Conservation (phyloP, 1,140 invertebrate species). For the Cephus cinctus region DNA sequence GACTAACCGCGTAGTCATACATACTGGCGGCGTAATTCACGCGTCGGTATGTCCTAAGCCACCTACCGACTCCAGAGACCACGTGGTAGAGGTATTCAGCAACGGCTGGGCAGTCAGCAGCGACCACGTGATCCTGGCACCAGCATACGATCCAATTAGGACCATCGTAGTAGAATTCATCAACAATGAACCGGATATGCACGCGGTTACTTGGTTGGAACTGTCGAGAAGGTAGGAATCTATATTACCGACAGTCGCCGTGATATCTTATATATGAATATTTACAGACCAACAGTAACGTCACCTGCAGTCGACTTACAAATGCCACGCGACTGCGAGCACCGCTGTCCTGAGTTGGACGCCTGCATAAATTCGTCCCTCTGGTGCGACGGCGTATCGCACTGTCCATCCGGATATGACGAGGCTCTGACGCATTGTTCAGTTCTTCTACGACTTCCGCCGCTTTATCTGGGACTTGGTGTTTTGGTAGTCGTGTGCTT, state of each 20-base stretch:
- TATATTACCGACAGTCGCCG: conserved; percentile 35
- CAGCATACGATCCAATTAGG: conserved; percentile 63
- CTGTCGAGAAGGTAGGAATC: conserved; percentile 64
- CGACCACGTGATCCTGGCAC: conserved; percentile 58
- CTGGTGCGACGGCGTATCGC: conserved; percentile 82
- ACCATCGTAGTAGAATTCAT: conserved; percentile 77
- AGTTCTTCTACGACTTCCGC: conserved; percentile 69
- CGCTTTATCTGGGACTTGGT: conserved; percentile 65
- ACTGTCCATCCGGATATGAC: conserved; percentile 87
- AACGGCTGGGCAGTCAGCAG: conserved; percentile 72
- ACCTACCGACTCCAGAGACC: conserved; percentile 56
- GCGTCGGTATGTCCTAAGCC: conserved; percentile 72
- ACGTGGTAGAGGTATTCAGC: conserved; percentile 77
- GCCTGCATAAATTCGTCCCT: conserved; percentile 85
- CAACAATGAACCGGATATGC: conserved; percentile 69
- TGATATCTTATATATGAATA: neutral
- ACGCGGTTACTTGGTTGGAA: conserved; percentile 81
- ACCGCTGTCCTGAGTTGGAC: conserved; percentile 80
- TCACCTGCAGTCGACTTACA: conserved; percentile 59
- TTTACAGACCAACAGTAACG: conserved; percentile 44
- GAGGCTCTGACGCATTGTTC: conserved; percentile 80
- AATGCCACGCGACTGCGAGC: conserved; percentile 69
- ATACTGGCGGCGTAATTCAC: conserved; percentile 64
- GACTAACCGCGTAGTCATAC: conserved; percentile 70
- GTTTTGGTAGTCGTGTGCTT: conserved; percentile 48